Conservation (phyloP, 37 sponge, comb jelly and placozoan species). For the Geodia barretti region DNA sequence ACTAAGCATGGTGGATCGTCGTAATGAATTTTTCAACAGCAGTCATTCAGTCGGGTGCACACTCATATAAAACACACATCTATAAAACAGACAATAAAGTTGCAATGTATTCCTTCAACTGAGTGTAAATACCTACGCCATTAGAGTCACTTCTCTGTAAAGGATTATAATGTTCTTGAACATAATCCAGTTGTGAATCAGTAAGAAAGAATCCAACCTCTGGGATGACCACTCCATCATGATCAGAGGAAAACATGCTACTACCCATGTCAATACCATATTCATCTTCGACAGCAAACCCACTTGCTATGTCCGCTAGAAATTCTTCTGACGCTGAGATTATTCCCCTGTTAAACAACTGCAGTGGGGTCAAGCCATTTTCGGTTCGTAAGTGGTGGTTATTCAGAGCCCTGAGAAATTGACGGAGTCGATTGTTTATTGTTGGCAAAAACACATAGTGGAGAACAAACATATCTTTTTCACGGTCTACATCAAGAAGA, state of each 20-base stretch:
- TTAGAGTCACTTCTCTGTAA: slow-evolving; percentile 9
- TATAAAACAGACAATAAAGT: not conserved
- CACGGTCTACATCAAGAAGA: not conserved
- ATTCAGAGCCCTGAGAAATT: slow-evolving; percentile 21
- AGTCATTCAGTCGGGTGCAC: too few species aligned
- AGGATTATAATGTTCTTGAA: slow-evolving; percentile 8
- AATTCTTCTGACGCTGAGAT: not conserved
- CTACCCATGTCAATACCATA: slow-evolving; percentile 1
- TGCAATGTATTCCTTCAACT: not conserved
- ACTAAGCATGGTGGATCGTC: slow-evolving; percentile 27
- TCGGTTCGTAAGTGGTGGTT: slow-evolving; percentile 21
- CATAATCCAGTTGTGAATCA: not conserved
- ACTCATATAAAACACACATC: too few species aligned
- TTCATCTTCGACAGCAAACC: not conserved
- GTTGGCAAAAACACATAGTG: slow-evolving; percentile 51
- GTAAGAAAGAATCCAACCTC: not conserved
- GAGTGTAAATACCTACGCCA: not conserved
- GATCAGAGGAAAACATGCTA: not conserved
- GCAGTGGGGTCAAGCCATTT: not conserved
- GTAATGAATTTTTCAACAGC: too few species aligned
- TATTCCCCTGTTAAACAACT: not conserved
- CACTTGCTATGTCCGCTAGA: not conserved
- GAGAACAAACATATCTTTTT: not conserved
- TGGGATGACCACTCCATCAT: not conserved
- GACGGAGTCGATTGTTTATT: slow-evolving; percentile 21